phyloP scores from a whole-genome alignment of 2,888 invertebrate species.

The Magallana nippona region DNA sequence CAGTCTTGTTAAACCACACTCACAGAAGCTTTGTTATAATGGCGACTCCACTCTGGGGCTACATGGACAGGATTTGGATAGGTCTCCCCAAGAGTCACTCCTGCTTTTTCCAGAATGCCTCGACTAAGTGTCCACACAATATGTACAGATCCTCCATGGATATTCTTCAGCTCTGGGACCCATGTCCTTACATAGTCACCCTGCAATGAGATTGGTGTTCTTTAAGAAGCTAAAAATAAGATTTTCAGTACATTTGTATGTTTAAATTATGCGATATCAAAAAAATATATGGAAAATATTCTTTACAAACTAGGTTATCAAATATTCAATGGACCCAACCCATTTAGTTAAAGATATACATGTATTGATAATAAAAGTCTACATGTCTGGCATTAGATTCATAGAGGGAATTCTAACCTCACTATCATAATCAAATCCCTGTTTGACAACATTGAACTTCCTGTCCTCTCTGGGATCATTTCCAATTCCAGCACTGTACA shows the following conservation, averaged over 20 bases:
- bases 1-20: neutral
- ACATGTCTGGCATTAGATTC: too few relatives aligned
- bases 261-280: neutral
- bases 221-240: neutral
- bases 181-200: conserved; percentile 78
- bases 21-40: conserved; percentile 48
- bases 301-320: too few relatives aligned
- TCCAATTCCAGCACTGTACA: conserved; percentile 79
- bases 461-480: conserved; percentile 78
- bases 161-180: conserved; percentile 75
- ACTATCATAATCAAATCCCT: conserved; percentile 75
- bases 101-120: conserved; percentile 58
- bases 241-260: too few relatives aligned
- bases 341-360: neutral
- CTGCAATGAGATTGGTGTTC: conserved; percentile 53
- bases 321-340: too few relatives aligned
- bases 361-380: too few relatives aligned
- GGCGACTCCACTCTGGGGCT: conserved; percentile 73
- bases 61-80: conserved; percentile 72
- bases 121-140: conserved; percentile 69
- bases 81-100: conserved; percentile 67
- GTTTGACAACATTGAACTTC: conserved; percentile 76
- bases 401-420: conserved; percentile 54
- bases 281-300: neutral
- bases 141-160: conserved; percentile 69